Evolutionary conservation across 2,888 invertebrate genomes (phyloP).

Genomic region (Morpho helenor): DNA sequence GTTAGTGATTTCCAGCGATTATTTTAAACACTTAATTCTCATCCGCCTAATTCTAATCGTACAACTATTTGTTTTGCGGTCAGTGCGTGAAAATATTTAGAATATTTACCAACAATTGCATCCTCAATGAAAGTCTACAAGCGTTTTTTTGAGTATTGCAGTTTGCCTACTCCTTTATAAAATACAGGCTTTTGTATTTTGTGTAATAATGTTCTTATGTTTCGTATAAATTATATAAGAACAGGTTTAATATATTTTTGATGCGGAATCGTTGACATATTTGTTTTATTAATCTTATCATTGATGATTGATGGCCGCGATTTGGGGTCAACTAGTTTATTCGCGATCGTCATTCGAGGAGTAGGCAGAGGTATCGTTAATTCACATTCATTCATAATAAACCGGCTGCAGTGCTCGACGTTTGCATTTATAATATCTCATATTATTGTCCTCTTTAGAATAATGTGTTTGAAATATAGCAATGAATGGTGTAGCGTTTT

Average conservation of each 20-base stretch:
- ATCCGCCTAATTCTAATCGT: conserved; percentile 17
- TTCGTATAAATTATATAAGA: conserved; percentile 14
- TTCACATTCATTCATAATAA: conserved; percentile 19
- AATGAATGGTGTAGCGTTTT: conserved; percentile 7
- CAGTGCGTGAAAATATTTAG: conserved; percentile 14
- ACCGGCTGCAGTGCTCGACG: conserved; percentile 4
- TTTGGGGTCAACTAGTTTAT: conserved; percentile 17
- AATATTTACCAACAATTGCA: conserved; percentile 11
- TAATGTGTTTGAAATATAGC: conserved; percentile 5
- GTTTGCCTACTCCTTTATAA: conserved; percentile 7
- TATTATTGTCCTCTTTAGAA: neutral
- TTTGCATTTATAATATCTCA: conserved; percentile 5
- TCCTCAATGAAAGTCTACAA: conserved; percentile 11
- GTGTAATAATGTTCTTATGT: conserved; percentile 3
- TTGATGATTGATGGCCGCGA: conserved; percentile 20
- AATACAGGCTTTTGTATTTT: conserved; percentile 8
- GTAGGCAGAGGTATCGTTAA: conserved; percentile 11
- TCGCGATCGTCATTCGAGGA: conserved; percentile 13
- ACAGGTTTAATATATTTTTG: conserved; percentile 6
- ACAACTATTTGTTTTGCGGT: conserved; percentile 13
- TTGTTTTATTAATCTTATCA: conserved; percentile 23
- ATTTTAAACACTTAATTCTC: conserved; percentile 14
- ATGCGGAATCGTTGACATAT: conserved; percentile 10
- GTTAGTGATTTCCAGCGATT: conserved; percentile 28
- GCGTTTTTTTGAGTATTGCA: conserved; percentile 14